Base-by-base conservation (phyloP, 2,888 invertebrate species). In the Meiosimyza platycephala region DNA sequence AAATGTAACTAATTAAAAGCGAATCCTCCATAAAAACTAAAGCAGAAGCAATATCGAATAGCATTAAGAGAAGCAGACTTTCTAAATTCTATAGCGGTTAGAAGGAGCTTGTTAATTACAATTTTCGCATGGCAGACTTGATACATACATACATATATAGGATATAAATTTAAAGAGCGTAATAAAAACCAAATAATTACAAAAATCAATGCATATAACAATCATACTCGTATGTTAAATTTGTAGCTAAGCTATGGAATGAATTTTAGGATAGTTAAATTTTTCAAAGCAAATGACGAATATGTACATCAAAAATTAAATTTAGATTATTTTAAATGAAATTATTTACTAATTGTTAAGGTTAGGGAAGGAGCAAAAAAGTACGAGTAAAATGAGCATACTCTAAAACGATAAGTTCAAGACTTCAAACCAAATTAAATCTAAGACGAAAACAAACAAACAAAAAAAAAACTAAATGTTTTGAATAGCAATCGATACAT, bases 231-330 rank as follows among this genome's bases (percentile, higher is more conserved):
- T 54, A 67, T 67, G 57, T 67, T 67, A 55, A 67, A 22, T 33
- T 15, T 62, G n/a, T 72, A 68, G 72, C 68, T 68, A 68, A 68
- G 68, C 55, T 63, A 69, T 69, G 13, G 12, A 51, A 64, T 48
- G 50, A 57, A 28, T 64, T 76, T 80, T 80, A 83, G 82, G 77
- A 74, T 79, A 82, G 82, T 79, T 79, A 80, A 78, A 4, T 68
- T 66, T 70, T 73, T 47, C 67, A 69, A 72, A 59, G 55, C 67
- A 68, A 73, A 66, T 40, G 51, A 48, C 40, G 60, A 55, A 68
- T 40, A 50, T 28, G n/a, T 16, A 71, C 64, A 48, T 57, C 50
- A 40, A 67, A 50, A 62, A 52, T 7, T 51, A 55, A 68, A 18
- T 9, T 40, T 66, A 33, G 28, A 55, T 60, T 28, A 28, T 28